These are phyloP conservation scores for Globicephala melas DNA, from an alignment of 2,113 vertebrate species.

Conservation along the genomic window DNA sequence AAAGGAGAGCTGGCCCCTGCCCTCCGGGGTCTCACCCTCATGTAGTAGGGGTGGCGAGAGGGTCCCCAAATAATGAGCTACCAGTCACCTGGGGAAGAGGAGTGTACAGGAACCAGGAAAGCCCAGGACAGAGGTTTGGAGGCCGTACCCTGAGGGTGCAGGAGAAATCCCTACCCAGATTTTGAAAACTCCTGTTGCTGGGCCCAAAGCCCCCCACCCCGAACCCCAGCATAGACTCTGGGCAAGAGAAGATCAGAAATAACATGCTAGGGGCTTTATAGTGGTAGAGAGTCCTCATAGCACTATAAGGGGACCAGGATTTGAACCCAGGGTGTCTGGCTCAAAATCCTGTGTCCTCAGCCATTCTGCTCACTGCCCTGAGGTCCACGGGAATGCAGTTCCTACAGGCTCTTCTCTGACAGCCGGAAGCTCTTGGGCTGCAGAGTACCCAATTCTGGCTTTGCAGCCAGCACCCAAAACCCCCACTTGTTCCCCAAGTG, in stretches of 20 bases:
- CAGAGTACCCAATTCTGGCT: background rate
- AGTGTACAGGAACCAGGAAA: background rate
- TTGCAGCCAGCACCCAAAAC: background rate
- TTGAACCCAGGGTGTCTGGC: background rate
- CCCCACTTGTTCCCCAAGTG: fast-evolving
- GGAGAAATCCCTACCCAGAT: background rate
- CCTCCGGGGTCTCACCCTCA: background rate
- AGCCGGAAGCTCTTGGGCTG: background rate
- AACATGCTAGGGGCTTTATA: background rate
- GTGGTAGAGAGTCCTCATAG: background rate
- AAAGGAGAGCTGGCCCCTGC: background rate
- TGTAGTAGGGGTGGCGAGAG: too few relatives aligned
- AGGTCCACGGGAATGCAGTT: fast-evolving
- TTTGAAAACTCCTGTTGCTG: background rate
- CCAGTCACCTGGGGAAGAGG: background rate
- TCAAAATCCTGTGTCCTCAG: background rate
- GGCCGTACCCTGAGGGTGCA: background rate
- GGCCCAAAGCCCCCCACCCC: background rate
- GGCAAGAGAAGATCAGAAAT: background rate
- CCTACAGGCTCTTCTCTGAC: background rate
- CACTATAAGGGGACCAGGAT: background rate
- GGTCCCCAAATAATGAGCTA: background rate
- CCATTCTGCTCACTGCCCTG: background rate
- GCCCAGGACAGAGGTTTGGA: background rate
- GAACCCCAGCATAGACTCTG: background rate